These are phyloP conservation scores for Macropus fuliginosus DNA, from an alignment of 2,797 vertebrate species.

Conservation along the genomic window DNA sequence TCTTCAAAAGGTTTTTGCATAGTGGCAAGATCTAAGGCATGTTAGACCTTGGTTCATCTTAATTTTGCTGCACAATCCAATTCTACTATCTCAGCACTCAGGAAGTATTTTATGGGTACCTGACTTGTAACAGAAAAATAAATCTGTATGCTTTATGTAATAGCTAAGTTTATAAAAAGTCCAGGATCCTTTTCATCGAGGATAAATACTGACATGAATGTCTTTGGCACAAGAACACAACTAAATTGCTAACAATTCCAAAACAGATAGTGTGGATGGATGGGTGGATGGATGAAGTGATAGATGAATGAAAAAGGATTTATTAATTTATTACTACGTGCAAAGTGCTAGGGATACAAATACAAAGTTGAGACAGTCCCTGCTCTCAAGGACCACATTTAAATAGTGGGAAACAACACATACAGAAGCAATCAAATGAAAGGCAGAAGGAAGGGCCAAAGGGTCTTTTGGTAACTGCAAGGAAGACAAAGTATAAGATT, in stretches of 20 bases:
- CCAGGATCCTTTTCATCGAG: not conserved
- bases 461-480: not conserved
- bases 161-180: not conserved
- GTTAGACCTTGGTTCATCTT: not conserved
- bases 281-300: not conserved
- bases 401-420: not conserved
- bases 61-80: not conserved
- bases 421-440: not conserved
- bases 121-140: not conserved
- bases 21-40: not conserved
- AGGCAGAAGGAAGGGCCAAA: not conserved
- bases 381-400: not conserved
- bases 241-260: not conserved
- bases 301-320: not conserved
- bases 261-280: not conserved
- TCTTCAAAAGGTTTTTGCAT: not conserved
- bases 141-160: not conserved
- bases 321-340: not conserved
- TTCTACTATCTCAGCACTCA: not conserved
- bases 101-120: not conserved
- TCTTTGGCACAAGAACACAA: not conserved
- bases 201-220: not conserved
- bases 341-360: not conserved
- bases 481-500: not conserved
- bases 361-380: not conserved